phyloP scores from a whole-genome alignment of 1,140 invertebrate species.

The Euwallacea fornicatus region DNA sequence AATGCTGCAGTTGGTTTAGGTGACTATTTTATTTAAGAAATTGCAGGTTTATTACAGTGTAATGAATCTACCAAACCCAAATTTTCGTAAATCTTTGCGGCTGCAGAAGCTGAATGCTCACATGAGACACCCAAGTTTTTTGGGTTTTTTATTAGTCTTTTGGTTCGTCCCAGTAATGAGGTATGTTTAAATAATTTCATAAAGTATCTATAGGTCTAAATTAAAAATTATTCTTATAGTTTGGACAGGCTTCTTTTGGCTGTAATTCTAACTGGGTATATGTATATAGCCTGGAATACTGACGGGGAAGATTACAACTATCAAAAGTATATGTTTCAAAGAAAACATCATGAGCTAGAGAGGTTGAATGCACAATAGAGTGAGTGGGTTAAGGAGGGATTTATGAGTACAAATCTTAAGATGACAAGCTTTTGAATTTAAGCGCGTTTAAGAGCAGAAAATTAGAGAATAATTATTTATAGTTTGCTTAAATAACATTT shows the following conservation, averaged over 20 bases:
- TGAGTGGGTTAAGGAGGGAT: background rate
- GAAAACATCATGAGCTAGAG: constrained; percentile 48
- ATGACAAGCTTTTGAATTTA: no score
- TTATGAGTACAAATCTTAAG: background rate
- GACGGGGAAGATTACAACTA: constrained; percentile 58
- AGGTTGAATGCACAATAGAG: constrained; percentile 9
- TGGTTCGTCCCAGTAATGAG: constrained; percentile 61
- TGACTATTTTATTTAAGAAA: constrained; percentile 1
- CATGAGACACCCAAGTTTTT: constrained; percentile 62
- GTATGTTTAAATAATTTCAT: constrained; percentile 48
- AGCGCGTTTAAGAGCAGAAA: no score
- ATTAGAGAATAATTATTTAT: no score
- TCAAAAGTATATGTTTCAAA: constrained; percentile 50
- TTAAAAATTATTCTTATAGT: constrained; percentile 49
- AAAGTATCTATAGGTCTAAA: background rate
- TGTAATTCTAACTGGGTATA: constrained; percentile 56
- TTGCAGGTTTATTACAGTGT: constrained; percentile 55
- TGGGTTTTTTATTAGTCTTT: constrained; percentile 57
- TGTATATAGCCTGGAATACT: constrained; percentile 58
- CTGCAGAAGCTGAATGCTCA: constrained; percentile 55
- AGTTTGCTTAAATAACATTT: no score
- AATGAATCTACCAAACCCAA: constrained; percentile 53
- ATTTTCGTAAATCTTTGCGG: constrained; percentile 55
- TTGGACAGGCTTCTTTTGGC: constrained; percentile 57
- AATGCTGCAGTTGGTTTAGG: constrained; percentile 1